Evolutionary conservation across 2,888 invertebrate genomes (phyloP), one percentile per base, ranked within the genome.

Genomic region (Acleris emargana): DNA sequence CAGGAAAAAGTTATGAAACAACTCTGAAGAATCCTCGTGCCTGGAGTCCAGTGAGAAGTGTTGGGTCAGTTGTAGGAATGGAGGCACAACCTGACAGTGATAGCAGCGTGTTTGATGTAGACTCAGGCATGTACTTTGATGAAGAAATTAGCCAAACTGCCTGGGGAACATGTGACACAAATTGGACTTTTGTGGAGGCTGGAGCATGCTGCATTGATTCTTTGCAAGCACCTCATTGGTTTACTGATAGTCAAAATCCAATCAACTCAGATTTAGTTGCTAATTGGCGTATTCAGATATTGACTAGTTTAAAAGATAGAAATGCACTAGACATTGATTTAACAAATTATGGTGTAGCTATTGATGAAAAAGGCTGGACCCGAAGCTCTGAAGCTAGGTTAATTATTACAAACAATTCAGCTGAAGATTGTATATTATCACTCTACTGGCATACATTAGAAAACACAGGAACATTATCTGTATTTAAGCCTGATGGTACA

Each of bases 51-150:
- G 96, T 97, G n/a, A 94, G 96, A 71, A 97, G 97, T 79, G 97
- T 97, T 9, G 97, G 97, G 11, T 97, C 97, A 25, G 95, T 97
- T 57, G 95, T 95, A 20, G 97, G 96, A 2, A 96, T 96, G 77
- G 97, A 97, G 86, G 97, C 96, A n/a, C 96, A 97, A 82, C 96
- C 97, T 3, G 97, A 97, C 80, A 96, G 96, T 70, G 97, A 97
- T 80, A 96, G 96, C 58, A 95, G 96, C 77, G 95, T 96, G 11
- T 97, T 96, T 84, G 96, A 96, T 91, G 94, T 95, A 5, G 97
- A 96, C 77, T 96, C 96, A 4, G 96, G 96, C 64, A 95, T 96
- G 79, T 97, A 95, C 77, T 96, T 95, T 70, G 96, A 96, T 86
- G 97, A 97, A 78, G 97, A 97, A 81, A 93, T 94, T 20, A 95